These are phyloP conservation scores for Blera fallax DNA, from an alignment of 2,888 invertebrate genomes.

Conservation along the genomic window DNA sequence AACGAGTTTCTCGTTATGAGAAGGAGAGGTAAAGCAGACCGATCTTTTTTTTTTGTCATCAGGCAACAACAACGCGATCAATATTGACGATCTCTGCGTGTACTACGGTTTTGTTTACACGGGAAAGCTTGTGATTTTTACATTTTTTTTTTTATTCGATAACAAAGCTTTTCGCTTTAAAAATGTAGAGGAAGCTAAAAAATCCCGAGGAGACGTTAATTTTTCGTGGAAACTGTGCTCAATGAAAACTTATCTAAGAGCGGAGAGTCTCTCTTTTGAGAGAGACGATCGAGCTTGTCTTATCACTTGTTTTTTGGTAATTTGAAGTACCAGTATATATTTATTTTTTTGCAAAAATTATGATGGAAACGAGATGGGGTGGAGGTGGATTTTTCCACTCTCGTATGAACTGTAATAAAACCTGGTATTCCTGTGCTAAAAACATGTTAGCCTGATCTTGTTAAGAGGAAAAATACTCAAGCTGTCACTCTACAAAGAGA, in stretches of 20 bases:
- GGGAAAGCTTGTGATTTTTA: slow-evolving; percentile 47
- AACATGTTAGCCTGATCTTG: slow-evolving; percentile 33
- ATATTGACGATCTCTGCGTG: slow-evolving; percentile 24
- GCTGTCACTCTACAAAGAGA: not conserved
- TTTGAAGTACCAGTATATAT: not conserved
- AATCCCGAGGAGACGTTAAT: not conserved
- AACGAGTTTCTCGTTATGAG: slow-evolving; percentile 71
- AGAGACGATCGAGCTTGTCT: slow-evolving; percentile 26
- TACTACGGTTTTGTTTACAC: slow-evolving; percentile 67
- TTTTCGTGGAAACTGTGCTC: slow-evolving; percentile 51
- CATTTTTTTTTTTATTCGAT: slow-evolving; percentile 23
- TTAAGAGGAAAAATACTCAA: slow-evolving; percentile 38
- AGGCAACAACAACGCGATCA: slow-evolving; percentile 15
- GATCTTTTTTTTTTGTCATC: slow-evolving; percentile 15
- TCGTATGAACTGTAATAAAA: not conserved
- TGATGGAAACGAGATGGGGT: slow-evolving; percentile 1
- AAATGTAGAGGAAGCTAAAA: not conserved
- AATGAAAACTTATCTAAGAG: slow-evolving; percentile 38
- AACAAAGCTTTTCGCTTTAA: slow-evolving; percentile 57
- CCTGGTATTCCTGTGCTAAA: slow-evolving; percentile 22
- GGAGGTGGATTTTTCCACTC: slow-evolving; percentile 49
- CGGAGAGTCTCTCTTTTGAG: slow-evolving; percentile 31
- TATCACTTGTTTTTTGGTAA: slow-evolving; percentile 7
- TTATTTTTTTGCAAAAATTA: slow-evolving; percentile 20
- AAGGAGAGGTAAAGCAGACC: slow-evolving; percentile 53